These are phyloP conservation scores for Andrena haemorrhoa DNA, from an alignment of 2,888 invertebrate species.

Conservation along the genomic window DNA sequence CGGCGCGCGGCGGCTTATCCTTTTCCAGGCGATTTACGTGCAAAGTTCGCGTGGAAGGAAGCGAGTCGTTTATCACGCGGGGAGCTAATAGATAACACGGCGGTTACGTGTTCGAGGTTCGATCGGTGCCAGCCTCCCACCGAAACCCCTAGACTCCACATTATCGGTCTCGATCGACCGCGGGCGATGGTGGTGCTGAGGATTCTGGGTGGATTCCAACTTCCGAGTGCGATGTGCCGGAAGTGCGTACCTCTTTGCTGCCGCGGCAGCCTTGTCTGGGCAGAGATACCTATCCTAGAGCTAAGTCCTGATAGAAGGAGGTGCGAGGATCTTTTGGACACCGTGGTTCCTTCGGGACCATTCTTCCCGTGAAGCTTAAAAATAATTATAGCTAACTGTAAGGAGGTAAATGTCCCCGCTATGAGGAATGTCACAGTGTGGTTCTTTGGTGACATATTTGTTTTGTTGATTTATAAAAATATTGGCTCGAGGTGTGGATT, in stretches of 20 bases:
- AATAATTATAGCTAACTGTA: no score
- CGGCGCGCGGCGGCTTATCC: conserved; percentile 68
- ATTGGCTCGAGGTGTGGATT: no score
- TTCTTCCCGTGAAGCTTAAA: no score
- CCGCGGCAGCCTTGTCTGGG: not conserved
- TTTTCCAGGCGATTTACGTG: conserved; percentile 78
- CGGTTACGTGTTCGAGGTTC: conserved; percentile 73
- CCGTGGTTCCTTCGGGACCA: not conserved
- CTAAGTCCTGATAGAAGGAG: not conserved
- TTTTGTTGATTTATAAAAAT: no score
- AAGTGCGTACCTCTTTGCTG: conserved; percentile 59
- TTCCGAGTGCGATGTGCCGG: conserved; percentile 45
- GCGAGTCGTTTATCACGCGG: conserved; percentile 78
- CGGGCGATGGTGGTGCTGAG: conserved; percentile 35
- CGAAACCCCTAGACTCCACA: conserved; percentile 59
- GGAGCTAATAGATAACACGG: conserved; percentile 78
- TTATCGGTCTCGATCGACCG: conserved; percentile 71
- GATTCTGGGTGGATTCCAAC: conserved; percentile 38
- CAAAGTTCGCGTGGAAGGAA: conserved; percentile 78
- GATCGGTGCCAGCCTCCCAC: conserved; percentile 54
- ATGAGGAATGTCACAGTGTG: no score
- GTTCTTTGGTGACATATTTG: no score
- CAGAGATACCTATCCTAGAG: conserved; percentile 2
- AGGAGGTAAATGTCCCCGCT: no score
- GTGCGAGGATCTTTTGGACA: not conserved